Conservation (phyloP, 2,888 invertebrate species). For the Lithophane leautieri region DNA sequence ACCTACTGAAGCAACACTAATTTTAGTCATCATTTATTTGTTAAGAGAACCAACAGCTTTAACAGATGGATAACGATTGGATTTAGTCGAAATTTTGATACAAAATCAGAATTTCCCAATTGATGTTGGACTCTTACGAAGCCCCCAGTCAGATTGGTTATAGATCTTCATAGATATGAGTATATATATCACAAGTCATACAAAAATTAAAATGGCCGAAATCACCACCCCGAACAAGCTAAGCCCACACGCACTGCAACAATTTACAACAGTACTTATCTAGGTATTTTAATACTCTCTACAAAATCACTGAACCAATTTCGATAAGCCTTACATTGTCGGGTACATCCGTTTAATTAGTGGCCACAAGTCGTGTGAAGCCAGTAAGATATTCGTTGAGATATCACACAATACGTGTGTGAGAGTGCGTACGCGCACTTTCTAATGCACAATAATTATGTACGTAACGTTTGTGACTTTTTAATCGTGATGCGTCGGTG, state of each 20-base stretch:
- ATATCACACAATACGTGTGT: constrained; percentile 66
- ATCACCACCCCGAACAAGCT: not conserved
- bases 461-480: constrained; percentile 55
- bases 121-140: not conserved
- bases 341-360: constrained; percentile 67
- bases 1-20: not conserved
- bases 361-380: constrained; percentile 68
- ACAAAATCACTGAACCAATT: constrained; percentile 69
- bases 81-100: too few species aligned
- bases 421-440: constrained; percentile 73
- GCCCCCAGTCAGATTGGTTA: not conserved
- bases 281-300: constrained; percentile 63
- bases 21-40: not conserved
- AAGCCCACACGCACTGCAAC: constrained; percentile 45
- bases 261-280: constrained; percentile 46
- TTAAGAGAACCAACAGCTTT: not conserved
- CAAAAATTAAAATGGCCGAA: constrained; percentile 14
- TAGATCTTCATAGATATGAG: not conserved
- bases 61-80: not conserved
- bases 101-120: too few species aligned
- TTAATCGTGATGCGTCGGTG: constrained; percentile 60
- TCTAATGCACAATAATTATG: constrained; percentile 72
- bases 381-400: constrained; percentile 65
- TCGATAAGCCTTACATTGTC: constrained; percentile 68
- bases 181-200: not conserved